Evolutionary conservation across 2,888 invertebrate genomes (phyloP), one percentile per base, ranked within the genome.

Genomic region (Uropetala carovei): DNA sequence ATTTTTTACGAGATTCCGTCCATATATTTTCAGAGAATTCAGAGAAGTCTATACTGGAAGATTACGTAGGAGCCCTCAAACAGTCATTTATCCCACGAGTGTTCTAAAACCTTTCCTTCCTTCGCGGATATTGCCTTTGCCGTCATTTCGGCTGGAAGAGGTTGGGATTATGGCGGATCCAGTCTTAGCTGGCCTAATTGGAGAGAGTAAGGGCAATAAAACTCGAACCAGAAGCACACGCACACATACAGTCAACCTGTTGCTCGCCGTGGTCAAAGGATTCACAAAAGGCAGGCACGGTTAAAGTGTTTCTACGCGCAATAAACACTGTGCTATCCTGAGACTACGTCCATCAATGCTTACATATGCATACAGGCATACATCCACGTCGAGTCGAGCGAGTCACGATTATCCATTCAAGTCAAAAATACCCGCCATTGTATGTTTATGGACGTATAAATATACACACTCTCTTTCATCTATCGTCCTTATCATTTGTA

Each of bases 151-250:
- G 43, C 43, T 43, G 43, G 43, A 43, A 7, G 64, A 64, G 64
- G 64, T 64, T 64, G 11, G 22, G 22, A 75, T 27, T 75, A 3
- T 18, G 68, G 22, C 18, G 18, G n/a, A 68, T 68, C 68, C 11
- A 14, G 75, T 75, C 75, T 75, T 75, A 75, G 75, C 75, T 27
- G 75, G 22, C 75, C 75, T 75, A 75, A 75, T 75, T 75, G 75
- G 75, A 75, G 75, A 27, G 75, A 14, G 22, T 27, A 11, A 9
- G 75, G 27, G 22, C 13, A 11, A 27, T 27, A 75, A 75, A 22
- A 22, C 75, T 27, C 75, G 22, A 75, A 75, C 75, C 75, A 75
- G 75, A 75, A 27, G 8, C 27, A 13, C 75, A 75, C 4, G 75
- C 27, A 75, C 75, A 9, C 68, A n/a, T 22, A n/a, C 13, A 75